Base-by-base conservation (phyloP, 1,140 invertebrate genomes). In the Solen grandis region DNA sequence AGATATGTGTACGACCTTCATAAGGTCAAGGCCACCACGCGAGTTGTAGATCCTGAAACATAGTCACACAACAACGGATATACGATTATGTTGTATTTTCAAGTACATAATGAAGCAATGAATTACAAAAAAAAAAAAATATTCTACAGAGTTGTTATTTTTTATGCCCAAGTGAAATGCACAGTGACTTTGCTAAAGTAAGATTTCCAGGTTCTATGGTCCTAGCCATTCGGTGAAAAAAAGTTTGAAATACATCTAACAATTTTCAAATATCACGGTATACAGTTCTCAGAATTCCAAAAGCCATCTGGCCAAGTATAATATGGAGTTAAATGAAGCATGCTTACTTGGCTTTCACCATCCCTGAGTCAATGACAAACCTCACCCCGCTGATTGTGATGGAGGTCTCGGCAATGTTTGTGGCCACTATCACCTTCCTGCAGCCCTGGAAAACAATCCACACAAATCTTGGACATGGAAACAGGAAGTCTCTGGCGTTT, bases 321-420 rank as follows among this genome's bases (percentile, higher is more conserved):
- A n/a, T n/a, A n/a, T n/a, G n/a, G n/a, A n/a, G n/a, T n/a, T n/a
- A n/a, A n/a, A n/a, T n/a, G n/a, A n/a, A 46, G 2, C 14, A 2
- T n/a, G 84, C 89, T 91, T 92, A 95, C 95, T 95, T 95, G 73
- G 94, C 94, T 93, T 99, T 99, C 0, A 99, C 97, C 91, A 96
- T 96, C 8, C 99, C 99, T 80, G 96, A 95, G 90, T 99, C 99
- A 78, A 99, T 96, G 2, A 99, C 97, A 93, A 95, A 97, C 85
- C 96, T 95, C 77, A 99, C 97, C 27, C 97, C 97, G 59, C 93
- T 96, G 87, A 99, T 99, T 0, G 99, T 99, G 1, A 99, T 85
- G 16, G 92, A 92, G 4, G 92, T 92, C 75, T 93, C 99, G 3
- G 99, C 99, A 80, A 99, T 97, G 91, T 99, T 99, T 29, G 99